Base-by-base conservation (phyloP, 2,797 vertebrate genomes). In the Cetoscarus ocellatus region DNA sequence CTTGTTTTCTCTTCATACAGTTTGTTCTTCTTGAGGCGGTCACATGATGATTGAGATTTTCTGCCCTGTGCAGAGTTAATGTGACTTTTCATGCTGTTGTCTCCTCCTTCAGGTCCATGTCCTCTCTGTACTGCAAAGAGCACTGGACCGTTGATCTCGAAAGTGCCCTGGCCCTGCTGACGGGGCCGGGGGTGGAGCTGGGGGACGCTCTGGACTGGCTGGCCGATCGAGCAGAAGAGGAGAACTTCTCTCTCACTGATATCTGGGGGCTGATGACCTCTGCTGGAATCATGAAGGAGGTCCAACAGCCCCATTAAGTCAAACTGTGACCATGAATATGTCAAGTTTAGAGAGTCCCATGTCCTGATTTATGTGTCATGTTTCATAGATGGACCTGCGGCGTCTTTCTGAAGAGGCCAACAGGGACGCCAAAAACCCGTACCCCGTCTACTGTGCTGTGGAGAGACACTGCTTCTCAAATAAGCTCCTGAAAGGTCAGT, bases 361-460 rank as follows among this genome's bases (percentile, higher is more conserved):
- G 10, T 2, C 5, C 5, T 12, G 1, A 14, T 19, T 3, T 0
- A 17, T 45, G 10, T 14, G 1, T 7, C 10, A 0, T 53, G 12
- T 66, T 66, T 51, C 11, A n/a, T 52, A 90, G 90, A 73, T 91
- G 82, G 82, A 90, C 36, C 0, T 17, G 2, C 54, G 86, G 0
- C 14, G 0, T 55, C 74, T 93, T 35, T 92, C 91, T 56, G 82
- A 86, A 0, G 88, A 90, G 8, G 73, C 72, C 9, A 14, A 10
- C 10, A 84, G 85, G 67, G 83, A 84, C 1, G 67, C 54, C 38
- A 81, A 70, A 39, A 93, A 90, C 77, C 91, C 91, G 0, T 93
- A 92, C 52, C 91, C 90, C 8, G 60, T 93, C 57, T 93, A 93
- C 60, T 48, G 75, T 0, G 87, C 88, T 19, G 47, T 84, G 17